Evolutionary conservation across 2,797 vertebrate species (phyloP).

Genomic region (Tokudaia muenninki): DNA sequence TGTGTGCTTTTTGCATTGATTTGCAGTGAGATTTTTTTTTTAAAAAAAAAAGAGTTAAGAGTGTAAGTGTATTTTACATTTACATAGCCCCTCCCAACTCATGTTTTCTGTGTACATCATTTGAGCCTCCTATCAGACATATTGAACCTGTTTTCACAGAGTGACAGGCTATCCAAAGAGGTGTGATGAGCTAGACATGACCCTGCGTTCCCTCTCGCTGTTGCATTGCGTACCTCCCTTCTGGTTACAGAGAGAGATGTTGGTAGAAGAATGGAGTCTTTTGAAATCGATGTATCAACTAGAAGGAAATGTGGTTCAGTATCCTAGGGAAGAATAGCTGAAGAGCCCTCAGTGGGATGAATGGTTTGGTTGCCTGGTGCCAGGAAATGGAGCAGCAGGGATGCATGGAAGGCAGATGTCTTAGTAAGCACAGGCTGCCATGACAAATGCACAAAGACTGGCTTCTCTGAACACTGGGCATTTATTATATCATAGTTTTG

Average conservation of each 20-base stretch:
- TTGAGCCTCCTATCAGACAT: background rate
- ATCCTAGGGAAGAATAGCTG: background rate
- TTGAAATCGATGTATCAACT: background rate
- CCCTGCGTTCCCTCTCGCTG: background rate
- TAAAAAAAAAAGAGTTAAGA: background rate
- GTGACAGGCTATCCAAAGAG: background rate
- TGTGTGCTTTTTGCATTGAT: background rate
- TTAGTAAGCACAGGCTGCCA: background rate
- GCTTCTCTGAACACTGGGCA: background rate
- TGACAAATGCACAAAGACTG: background rate
- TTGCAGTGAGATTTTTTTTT: background rate
- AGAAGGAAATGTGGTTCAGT: constrained; percentile 2
- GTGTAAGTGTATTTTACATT: background rate
- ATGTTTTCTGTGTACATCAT: background rate
- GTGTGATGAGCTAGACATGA: background rate
- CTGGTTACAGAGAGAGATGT: background rate
- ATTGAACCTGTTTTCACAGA: background rate
- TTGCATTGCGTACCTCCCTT: background rate
- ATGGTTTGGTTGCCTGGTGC: background rate
- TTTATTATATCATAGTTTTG: background rate
- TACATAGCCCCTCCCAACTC: background rate
- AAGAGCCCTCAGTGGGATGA: background rate
- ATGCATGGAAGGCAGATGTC: background rate
- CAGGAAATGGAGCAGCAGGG: background rate
- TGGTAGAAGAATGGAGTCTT: constrained; percentile 23